Evolutionary conservation across 2,113 vertebrate species (phyloP), one percentile per base, ranked within the genome.

Genomic region (Dolichotis patagonum): DNA sequence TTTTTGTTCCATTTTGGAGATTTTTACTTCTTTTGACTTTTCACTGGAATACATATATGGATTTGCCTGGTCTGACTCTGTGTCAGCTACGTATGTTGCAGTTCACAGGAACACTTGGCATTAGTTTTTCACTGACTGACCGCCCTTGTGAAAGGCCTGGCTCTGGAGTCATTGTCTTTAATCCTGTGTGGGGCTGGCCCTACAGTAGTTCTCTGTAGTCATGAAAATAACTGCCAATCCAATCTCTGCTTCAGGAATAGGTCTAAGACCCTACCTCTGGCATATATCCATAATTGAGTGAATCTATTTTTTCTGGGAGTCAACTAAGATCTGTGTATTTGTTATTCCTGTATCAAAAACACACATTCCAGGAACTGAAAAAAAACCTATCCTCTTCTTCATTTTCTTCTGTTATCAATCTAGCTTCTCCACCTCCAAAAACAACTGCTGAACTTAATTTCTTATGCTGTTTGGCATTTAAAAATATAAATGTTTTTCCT

Each of bases 201-300:
- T 96, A 98, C 99, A 99, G 97, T 99, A 99, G 67, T 97, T 99
- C 94, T 99, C 98, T 35, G 99, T 99, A 90, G 98, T 99, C 96
- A 99, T 98, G 96, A 99, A 99, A 96, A 99, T 99, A 98, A 99
- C 99, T 81, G 99, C 99, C 98, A 99, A 98, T 98, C 99, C 99
- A 87, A 99, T 99, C 99, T 99, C 99, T 97, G 99, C 99, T 98
- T 99, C 99, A 1, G 99, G 97, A 98, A 99, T 99, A 98, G 99
- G 88, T 94, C 99, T 98, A 90, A 99, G 98, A 86, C 99, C 98
- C 84, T 99, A 99, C 96, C 99, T 99, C 96, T 99, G 98, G 78
- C 99, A 98, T n/a, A 98, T 49, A 95, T 97, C 97, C 97, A 98
- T 98, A 96, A 99, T 93, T 26, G 99, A 99, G 69, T 98, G 98